These are phyloP conservation scores for Megaptera novaeangliae DNA, from an alignment of 2,113 vertebrate genomes.

Conservation along the genomic window DNA sequence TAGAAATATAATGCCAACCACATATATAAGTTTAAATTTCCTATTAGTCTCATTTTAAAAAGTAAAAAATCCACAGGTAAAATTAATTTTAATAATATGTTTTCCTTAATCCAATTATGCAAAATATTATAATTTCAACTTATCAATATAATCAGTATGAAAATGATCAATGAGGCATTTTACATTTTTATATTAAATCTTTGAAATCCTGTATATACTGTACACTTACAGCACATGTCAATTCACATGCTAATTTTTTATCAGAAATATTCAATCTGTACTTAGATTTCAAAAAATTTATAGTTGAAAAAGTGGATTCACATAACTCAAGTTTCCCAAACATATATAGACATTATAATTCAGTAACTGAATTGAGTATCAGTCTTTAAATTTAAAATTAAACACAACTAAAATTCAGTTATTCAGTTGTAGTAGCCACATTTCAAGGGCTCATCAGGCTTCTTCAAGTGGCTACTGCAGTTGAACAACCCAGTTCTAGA, in stretches of 20 bases:
- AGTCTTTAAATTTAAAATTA: neutral
- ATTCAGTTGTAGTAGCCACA: neutral
- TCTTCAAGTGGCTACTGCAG: neutral
- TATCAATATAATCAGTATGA: neutral
- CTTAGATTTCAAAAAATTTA: neutral
- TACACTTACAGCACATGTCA: neutral
- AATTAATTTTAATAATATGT: neutral
- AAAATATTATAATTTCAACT: neutral
- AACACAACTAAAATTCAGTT: slow-evolving; percentile 1
- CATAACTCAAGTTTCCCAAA: neutral
- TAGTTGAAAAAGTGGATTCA: neutral
- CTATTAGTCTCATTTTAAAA: neutral
- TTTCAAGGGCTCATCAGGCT: neutral
- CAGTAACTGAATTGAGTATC: neutral
- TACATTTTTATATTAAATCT: neutral
- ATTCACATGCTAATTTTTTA: neutral
- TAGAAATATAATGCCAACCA: neutral
- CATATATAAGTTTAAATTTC: neutral
- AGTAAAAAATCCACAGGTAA: neutral
- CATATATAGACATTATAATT: neutral
- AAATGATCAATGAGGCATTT: neutral
- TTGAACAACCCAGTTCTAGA: neutral
- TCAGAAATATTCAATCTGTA: neutral
- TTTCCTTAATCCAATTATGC: neutral
- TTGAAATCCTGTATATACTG: neutral